These are phyloP conservation scores for Drosophila navojoa DNA, from an alignment of 1,140 invertebrate species.

Conservation along the genomic window DNA sequence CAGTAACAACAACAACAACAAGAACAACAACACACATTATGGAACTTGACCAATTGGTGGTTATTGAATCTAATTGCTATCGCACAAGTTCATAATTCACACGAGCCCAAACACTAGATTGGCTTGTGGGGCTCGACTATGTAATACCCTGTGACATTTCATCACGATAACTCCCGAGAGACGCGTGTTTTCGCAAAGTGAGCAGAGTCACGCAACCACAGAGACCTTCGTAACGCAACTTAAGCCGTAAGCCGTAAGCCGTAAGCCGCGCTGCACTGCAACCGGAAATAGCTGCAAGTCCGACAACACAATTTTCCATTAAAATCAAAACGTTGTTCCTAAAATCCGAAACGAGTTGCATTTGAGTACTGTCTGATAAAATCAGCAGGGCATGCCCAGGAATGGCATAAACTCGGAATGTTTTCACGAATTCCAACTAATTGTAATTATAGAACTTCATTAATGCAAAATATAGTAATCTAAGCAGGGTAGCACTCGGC, in stretches of 20 bases:
- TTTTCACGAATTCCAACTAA: not conserved
- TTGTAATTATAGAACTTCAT: no score
- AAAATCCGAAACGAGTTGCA: constrained; percentile 1
- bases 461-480: no score
- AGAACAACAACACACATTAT: not conserved
- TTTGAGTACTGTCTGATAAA: not conserved
- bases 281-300: constrained; percentile 28
- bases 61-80: constrained; percentile 24
- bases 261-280: constrained; percentile 5
- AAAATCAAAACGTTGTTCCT: constrained; percentile 2
- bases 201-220: constrained; percentile 15
- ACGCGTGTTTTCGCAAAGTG: constrained; percentile 19
- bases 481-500: not conserved
- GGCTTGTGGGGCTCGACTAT: not conserved
- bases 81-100: constrained; percentile 6
- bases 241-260: no score
- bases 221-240: constrained; percentile 10
- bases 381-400: not conserved
- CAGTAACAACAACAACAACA: not conserved
- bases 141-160: not conserved
- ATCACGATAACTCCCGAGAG: not conserved
- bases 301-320: constrained; percentile 21
- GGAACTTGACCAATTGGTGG: constrained; percentile 1
- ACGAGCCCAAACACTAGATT: not conserved
- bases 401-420: not conserved